Percentiles rank a stretch among this genome's conserved stretches.
These are phyloP conservation scores for Silvanus unidentatus DNA, from an alignment of 2,888 invertebrate genomes.

Conservation along the genomic window DNA sequence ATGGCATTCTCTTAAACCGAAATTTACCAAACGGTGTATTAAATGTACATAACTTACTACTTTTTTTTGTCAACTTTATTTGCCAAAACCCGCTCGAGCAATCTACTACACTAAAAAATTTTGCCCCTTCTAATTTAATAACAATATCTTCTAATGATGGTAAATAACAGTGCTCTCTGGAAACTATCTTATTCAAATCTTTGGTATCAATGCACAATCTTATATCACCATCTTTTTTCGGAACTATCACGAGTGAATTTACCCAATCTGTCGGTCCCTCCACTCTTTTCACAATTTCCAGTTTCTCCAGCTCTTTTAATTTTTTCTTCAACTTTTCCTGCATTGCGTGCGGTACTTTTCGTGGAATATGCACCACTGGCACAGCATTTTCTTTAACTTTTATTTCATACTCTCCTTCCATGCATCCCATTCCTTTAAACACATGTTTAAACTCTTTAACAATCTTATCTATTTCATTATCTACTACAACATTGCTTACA, in stretches of 20 bases:
- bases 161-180: slow-evolving; percentile 12
- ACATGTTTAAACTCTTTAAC: slow-evolving; percentile 9
- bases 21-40: slow-evolving; percentile 19
- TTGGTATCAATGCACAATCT: slow-evolving; percentile 21
- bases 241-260: slow-evolving; percentile 20
- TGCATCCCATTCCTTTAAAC: slow-evolving; percentile 14
- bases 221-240: slow-evolving; percentile 17
- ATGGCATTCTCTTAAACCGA: slow-evolving; percentile 12
- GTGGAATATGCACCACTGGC: slow-evolving; percentile 9
- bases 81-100: slow-evolving; percentile 17
- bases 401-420: slow-evolving; percentile 11
- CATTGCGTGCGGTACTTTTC: slow-evolving; percentile 16
- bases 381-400: slow-evolving; percentile 11
- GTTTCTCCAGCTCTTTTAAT: slow-evolving; percentile 13
- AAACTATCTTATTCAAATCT: slow-evolving; percentile 19
- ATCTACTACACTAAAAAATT: slow-evolving; percentile 16
- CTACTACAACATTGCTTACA: not conserved
- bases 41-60: slow-evolving; percentile 17
- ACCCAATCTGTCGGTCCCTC: slow-evolving; percentile 17
- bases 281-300: slow-evolving; percentile 16
- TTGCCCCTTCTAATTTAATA: slow-evolving; percentile 15
- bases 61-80: slow-evolving; percentile 15
- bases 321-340: slow-evolving; percentile 13
- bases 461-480: slow-evolving; percentile 2
- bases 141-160: slow-evolving; percentile 15